Conservation (phyloP, 1,140 invertebrate species). For the Leptopilina boulardi region DNA sequence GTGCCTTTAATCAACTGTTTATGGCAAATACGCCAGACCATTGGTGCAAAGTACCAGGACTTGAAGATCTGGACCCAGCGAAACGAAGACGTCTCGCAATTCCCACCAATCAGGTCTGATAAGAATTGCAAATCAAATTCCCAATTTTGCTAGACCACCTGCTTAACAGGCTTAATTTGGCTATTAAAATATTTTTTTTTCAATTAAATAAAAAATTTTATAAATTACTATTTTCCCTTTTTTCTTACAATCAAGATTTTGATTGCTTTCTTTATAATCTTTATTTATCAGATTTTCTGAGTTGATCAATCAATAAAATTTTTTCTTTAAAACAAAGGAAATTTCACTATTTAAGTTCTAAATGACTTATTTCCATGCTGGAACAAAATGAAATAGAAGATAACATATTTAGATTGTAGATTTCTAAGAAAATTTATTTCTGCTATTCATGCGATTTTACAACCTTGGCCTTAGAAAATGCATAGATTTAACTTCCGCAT, state of each 20-base stretch:
- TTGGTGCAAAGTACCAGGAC: conserved; percentile 86
- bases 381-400: neutral
- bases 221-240: too few relatives aligned
- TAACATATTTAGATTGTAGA: neutral
- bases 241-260: too few relatives aligned
- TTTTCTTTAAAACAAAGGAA: too few relatives aligned
- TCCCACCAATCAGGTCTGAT: conserved; percentile 71
- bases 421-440: neutral
- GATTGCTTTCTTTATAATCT: too few relatives aligned
- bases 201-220: too few relatives aligned
- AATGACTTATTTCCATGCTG: neutral
- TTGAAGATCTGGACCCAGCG: conserved; percentile 76
- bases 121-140: neutral
- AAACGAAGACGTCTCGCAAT: conserved; percentile 81
- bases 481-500: conserved; percentile 11
- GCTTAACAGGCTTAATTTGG: too few relatives aligned
- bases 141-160: neutral
- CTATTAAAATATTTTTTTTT: too few relatives aligned
- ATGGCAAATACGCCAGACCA: conserved; percentile 89
- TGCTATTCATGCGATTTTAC: conserved; percentile 7
- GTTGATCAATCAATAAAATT: too few relatives aligned
- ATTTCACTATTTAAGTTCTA: too few relatives aligned
- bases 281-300: too few relatives aligned
- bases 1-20: conserved; percentile 93
- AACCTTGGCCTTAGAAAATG: neutral